phyloP scores from a whole-genome alignment of 2,888 invertebrate species.

The Orthonevra nobilis region DNA sequence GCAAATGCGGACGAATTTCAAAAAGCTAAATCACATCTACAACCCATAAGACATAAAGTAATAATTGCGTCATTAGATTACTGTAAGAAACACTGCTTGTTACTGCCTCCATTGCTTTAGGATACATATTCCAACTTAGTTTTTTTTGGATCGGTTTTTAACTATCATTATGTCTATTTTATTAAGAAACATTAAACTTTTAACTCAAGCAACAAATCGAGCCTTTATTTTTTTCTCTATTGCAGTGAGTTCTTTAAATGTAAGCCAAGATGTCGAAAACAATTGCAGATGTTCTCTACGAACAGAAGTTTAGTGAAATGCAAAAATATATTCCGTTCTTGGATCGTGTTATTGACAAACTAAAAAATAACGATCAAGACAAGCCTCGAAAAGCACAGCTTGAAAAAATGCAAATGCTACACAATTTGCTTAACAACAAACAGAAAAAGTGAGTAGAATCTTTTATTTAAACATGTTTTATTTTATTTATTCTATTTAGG shows the following conservation, averaged over 20 bases:
- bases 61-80: too few relatives aligned
- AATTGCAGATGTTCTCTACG: conserved; percentile 71
- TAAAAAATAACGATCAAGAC: conserved; percentile 80
- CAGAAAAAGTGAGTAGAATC: conserved; percentile 73
- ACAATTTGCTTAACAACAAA: conserved; percentile 72
- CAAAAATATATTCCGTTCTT: conserved; percentile 86
- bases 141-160: too few relatives aligned
- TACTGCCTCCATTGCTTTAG: too few relatives aligned
- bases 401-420: conserved; percentile 75
- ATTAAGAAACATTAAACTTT: too few relatives aligned
- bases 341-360: conserved; percentile 84
- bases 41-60: too few relatives aligned
- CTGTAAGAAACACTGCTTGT: too few relatives aligned
- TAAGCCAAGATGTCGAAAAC: background rate
- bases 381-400: conserved; percentile 73
- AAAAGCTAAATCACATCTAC: too few relatives aligned
- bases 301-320: conserved; percentile 72
- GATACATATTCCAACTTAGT: too few relatives aligned
- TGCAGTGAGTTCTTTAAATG: conserved; percentile 5
- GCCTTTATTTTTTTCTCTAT: background rate
- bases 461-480: background rate
- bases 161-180: too few relatives aligned
- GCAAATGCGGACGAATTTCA: too few relatives aligned
- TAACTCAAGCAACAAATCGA: too few relatives aligned
- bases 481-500: conserved; percentile 67